These are phyloP conservation scores for Lochmaea crataegi DNA, from an alignment of 2,888 invertebrate genomes.

Conservation along the genomic window DNA sequence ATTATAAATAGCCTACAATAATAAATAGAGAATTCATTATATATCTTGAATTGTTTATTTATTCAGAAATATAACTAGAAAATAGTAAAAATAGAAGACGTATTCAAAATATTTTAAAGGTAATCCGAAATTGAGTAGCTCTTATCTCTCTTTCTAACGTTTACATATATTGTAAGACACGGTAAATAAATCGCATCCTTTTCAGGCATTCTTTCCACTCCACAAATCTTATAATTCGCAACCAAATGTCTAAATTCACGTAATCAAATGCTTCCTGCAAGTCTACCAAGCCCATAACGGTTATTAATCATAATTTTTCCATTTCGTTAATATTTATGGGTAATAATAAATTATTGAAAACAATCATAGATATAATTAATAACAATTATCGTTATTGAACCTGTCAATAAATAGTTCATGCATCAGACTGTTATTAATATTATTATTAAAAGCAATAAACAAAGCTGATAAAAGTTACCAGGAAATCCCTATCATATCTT, in stretches of 20 bases:
- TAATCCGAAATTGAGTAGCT: too few species aligned
- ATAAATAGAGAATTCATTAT: not conserved
- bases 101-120: too few species aligned
- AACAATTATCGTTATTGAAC: conserved; percentile 24
- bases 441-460: conserved; percentile 15
- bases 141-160: too few species aligned
- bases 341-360: not conserved
- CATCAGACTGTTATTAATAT: conserved; percentile 3
- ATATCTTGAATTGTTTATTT: not conserved
- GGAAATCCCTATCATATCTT: conserved; percentile 18
- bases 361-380: not conserved
- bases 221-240: too few species aligned
- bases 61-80: not conserved
- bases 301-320: not conserved
- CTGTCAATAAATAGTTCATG: conserved; percentile 24
- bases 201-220: too few species aligned
- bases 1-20: conserved; percentile 2
- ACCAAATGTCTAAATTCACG: too few species aligned
- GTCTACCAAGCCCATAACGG: not conserved
- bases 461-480: conserved; percentile 10
- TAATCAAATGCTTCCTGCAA: not conserved
- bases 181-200: too few species aligned
- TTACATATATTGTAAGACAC: too few species aligned
- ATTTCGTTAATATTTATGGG: not conserved
- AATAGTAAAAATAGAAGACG: too few species aligned